Evolutionary conservation across 2,888 invertebrate species (phyloP).

Genomic region (Troglohyphantes excavatus): DNA sequence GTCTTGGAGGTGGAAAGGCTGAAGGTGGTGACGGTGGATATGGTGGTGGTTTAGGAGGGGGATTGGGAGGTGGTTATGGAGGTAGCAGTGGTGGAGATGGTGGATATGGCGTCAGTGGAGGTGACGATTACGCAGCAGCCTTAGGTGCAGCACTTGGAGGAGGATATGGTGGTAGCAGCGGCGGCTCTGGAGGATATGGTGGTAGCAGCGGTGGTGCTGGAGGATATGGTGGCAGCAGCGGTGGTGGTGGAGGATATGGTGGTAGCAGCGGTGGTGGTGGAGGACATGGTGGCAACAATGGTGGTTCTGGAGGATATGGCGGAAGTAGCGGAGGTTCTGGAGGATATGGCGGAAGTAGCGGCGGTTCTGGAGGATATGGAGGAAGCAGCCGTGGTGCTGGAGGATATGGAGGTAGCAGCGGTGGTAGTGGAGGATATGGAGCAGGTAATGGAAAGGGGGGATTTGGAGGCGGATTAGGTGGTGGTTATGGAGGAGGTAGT

Average conservation of each 20-base stretch:
- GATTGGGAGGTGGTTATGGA: constrained; percentile 17
- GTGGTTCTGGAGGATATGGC: constrained; percentile 34
- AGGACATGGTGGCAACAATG: constrained; percentile 37
- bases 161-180: constrained; percentile 37
- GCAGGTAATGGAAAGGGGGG: constrained; percentile 57
- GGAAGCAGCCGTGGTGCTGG: constrained; percentile 21
- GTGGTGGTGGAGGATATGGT: constrained; percentile 45
- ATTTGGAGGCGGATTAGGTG: constrained; percentile 48
- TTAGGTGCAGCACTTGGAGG: constrained; percentile 35
- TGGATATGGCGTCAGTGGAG: constrained; percentile 6
- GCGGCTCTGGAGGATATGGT: constrained; percentile 37
- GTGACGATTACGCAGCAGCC: constrained; percentile 28
- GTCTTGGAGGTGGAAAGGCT: constrained; percentile 60
- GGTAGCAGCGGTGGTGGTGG: constrained; percentile 20
- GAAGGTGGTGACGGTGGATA: constrained; percentile 56
- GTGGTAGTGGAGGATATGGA: constrained; percentile 37
- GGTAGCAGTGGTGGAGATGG: constrained; percentile 4
- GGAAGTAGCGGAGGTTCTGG: constrained; percentile 32
- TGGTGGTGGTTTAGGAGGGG: constrained; percentile 12
- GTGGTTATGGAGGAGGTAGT: constrained; percentile 51
- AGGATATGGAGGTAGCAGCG: constrained; percentile 51
- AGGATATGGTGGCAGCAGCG: constrained; percentile 46
- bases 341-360: constrained; percentile 54
- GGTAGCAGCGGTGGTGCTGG: constrained; percentile 33
- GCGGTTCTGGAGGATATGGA: constrained; percentile 38